phyloP scores from a whole-genome alignment of 2,113 vertebrate genomes.

The Osmerus eperlanus region DNA sequence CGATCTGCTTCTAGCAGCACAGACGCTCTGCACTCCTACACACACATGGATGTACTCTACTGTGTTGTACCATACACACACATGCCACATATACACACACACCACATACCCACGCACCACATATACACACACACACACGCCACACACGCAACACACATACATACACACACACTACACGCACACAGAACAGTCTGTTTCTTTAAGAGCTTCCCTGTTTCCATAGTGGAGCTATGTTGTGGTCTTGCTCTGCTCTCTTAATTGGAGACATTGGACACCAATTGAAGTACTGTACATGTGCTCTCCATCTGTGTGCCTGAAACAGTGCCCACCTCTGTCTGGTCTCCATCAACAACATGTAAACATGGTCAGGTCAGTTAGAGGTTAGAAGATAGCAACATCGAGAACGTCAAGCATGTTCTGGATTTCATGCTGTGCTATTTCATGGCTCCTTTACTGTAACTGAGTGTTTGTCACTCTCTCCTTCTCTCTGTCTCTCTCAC shows the following conservation, averaged over 20 bases:
- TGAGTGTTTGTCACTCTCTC: no score
- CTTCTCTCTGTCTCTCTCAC: no score
- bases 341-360: no score
- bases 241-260: neutral
- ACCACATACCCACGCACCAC: neutral
- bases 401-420: no score
- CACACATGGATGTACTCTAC: conserved; percentile 59
- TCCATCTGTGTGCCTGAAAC: no score
- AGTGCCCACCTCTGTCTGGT: no score
- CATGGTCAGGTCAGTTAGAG: no score
- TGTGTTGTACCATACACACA: conserved; percentile 23
- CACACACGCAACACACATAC: conserved; percentile 23
- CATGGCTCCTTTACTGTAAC: no score
- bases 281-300: neutral
- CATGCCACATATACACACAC: conserved; percentile 1
- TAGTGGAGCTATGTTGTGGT: neutral
- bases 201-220: neutral
- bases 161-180: neutral
- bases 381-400: no score
- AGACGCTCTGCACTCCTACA: conserved; percentile 66
- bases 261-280: neutral
- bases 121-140: neutral
- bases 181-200: neutral
- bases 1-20: conserved; percentile 51
- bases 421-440: no score